phyloP scores from a whole-genome alignment of 2,113 vertebrate species.

The Crotophaga sulcirostris region DNA sequence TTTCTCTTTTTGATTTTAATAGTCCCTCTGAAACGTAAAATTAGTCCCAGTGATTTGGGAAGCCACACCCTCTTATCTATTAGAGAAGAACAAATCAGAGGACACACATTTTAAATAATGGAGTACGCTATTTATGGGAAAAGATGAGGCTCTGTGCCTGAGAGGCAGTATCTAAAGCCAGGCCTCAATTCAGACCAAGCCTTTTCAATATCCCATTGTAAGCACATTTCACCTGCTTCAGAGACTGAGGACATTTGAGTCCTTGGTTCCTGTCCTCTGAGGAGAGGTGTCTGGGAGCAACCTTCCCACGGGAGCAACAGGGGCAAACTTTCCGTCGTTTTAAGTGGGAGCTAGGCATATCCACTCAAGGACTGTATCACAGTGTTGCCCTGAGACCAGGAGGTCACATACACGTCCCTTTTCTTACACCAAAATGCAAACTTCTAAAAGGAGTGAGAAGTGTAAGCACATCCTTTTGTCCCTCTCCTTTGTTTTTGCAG shows the following conservation, averaged over 20 bases:
- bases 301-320: background rate
- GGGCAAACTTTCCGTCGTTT: background rate
- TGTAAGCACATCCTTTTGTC: rapidly evolving
- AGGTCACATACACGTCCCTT: background rate
- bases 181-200: rapidly evolving
- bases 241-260: background rate
- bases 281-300: background rate
- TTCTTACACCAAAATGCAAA: background rate
- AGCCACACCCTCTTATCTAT: background rate
- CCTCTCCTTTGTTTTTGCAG: background rate
- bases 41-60: background rate
- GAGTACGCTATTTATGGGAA: background rate
- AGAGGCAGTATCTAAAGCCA: background rate
- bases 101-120: background rate
- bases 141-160: background rate
- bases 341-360: background rate
- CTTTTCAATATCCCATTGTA: rapidly evolving
- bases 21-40: slow-evolving; percentile 3
- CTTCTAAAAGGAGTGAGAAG: background rate
- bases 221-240: rapidly evolving
- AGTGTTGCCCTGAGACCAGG: background rate
- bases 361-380: background rate
- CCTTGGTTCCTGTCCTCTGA: background rate
- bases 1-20: background rate
- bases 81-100: background rate